Evolutionary conservation across 2,797 vertebrate genomes (phyloP), one percentile per base, ranked within the genome.

Genomic region (Bovichtus variegatus): DNA sequence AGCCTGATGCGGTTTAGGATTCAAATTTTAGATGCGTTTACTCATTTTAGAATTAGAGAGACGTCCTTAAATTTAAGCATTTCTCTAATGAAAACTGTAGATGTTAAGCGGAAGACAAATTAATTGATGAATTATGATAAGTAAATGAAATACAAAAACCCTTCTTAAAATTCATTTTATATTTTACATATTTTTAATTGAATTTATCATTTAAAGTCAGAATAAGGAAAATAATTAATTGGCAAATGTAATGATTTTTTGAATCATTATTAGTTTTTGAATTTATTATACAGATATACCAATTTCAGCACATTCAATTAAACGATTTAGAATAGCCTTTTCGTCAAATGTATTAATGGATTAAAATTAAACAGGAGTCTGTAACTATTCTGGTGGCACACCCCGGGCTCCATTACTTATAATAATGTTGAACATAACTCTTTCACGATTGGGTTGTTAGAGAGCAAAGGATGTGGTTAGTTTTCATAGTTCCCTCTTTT

Each of bases 391-490:
- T 18, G 6, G 50, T 65, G 53, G 21, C 41, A 55, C 55, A 73
- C 10, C 41, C 41, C 9, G 6, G 38, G 41, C 63, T 73, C 51
- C 41, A 49, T 70, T 53, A 71, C 16, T 62, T 27, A 50, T 21
- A 73, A 66, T 53, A 40, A 29, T 21, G 38, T 19, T 66, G 0
- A 70, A 58, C 9, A 79, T 53, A 72, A 58, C 21, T 36, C 19
- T 43, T 0, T 62, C 21, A 57, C 19, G 9, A 51, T n/a, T 38
- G 7, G 5, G 40, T 8, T 53, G 8, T 47, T 44, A 18, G 19
- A 29, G 7, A 68, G n/a, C 3, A 40, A 27, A 40, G 18, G 4
- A 57, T 44, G 21, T 18, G 8, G 60, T 25, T 60, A 67, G 31
- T 31, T 64, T 51, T 40, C 21, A 43, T 46, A 50, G 16, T 25